These are phyloP conservation scores for Scarus forsteni DNA, from an alignment of 2,797 vertebrate species.

Conservation along the genomic window DNA sequence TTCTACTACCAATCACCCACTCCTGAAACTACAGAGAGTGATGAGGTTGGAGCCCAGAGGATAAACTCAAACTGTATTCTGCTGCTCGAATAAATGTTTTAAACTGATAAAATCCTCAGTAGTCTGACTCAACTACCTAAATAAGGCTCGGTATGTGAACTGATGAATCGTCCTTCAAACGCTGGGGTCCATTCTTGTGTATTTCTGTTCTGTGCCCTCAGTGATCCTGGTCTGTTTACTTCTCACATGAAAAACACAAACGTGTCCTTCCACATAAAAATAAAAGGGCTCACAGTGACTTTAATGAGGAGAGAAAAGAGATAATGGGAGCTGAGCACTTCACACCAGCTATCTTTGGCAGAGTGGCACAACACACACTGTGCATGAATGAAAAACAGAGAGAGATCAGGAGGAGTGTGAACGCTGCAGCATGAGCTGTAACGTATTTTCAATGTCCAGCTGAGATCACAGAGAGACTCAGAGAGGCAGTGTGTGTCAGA, in stretches of 20 bases:
- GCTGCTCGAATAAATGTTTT: no score
- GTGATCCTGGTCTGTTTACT: not conserved
- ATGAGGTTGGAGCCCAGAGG: no score
- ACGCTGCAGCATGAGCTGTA: slow-evolving; percentile 19
- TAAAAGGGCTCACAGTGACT: not conserved
- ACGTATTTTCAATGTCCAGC: slow-evolving; percentile 32
- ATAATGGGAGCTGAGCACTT: slow-evolving; percentile 6
- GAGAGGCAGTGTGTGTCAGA: slow-evolving; percentile 23
- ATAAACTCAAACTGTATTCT: no score
- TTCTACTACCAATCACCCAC: no score
- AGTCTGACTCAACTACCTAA: not conserved
- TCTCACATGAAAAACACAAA: not conserved
- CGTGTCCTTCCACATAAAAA: slow-evolving; percentile 1
- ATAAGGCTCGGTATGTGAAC: not conserved
- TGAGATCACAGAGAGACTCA: slow-evolving; percentile 26
- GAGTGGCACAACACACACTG: slow-evolving; percentile 3
- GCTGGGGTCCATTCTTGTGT: not conserved
- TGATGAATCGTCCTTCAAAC: not conserved
- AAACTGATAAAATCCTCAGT: no score
- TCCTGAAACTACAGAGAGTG: no score
- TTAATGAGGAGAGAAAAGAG: slow-evolving; percentile 10
- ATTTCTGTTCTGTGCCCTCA: not conserved
- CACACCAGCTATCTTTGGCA: slow-evolving; percentile 25
- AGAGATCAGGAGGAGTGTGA: not conserved
- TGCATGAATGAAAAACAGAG: not conserved